A percentile compares a stretch with the other conserved stretches of the same genome.
Evolutionary conservation across 2,888 invertebrate genomes (phyloP).

Genomic region (Vanessa cardui): DNA sequence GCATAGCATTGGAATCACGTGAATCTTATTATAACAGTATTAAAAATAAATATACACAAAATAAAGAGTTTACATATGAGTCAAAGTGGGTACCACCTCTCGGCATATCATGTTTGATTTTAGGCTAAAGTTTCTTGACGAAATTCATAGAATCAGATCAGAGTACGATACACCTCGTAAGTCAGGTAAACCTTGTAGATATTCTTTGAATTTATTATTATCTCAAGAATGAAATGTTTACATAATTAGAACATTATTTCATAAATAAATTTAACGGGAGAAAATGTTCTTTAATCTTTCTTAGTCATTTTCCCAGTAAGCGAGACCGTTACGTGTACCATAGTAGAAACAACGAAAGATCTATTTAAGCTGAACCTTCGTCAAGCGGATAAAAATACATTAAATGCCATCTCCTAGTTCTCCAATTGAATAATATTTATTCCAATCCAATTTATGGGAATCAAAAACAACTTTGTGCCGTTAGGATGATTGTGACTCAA

Average conservation of each 20-base stretch:
- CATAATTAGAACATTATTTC: constrained; percentile 30
- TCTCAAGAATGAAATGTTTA: constrained; percentile 31
- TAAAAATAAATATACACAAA: no score
- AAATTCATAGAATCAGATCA: constrained; percentile 33
- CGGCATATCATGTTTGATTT: constrained; percentile 12
- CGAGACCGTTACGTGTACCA: not conserved
- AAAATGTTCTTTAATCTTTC: constrained; percentile 21
- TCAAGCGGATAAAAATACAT: not conserved
- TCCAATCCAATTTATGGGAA: no score
- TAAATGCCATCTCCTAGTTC: no score
- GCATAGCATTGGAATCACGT: no score
- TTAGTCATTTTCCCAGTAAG: not conserved
- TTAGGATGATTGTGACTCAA: not conserved
- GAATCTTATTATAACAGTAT: no score
- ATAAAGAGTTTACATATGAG: no score
- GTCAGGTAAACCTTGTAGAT: constrained; percentile 24
- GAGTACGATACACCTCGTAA: constrained; percentile 24
- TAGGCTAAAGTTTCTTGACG: constrained; percentile 4
- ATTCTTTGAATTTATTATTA: constrained; percentile 36
- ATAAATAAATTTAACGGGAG: constrained; percentile 18
- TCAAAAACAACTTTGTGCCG: not conserved
- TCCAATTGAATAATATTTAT: no score
- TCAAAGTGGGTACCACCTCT: no score
- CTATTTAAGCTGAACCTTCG: not conserved
- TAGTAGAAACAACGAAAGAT: not conserved